Evolutionary conservation across 2,113 vertebrate species (phyloP), one percentile per base, ranked within the genome.

Genomic region (Tachysurus fulvidraco): DNA sequence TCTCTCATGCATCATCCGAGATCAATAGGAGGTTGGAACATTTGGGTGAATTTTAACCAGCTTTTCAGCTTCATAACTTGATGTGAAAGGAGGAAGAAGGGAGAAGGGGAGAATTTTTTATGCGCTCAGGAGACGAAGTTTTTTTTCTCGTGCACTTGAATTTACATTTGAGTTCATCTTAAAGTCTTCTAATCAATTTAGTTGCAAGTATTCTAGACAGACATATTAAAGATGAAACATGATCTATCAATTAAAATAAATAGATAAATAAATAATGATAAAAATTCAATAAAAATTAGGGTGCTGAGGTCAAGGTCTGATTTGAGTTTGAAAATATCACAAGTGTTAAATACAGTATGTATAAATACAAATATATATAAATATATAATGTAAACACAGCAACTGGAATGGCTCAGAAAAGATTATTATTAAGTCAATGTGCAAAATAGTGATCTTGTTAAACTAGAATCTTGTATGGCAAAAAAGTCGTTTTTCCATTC

Each of bases 1-100:
- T 55, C 92, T 86, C 90, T 85, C 90, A 83, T 76, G 76, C 88
- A 84, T 89, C 88, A 88, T 90, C 83, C 62, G 81, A 86, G 90
- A 91, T 86, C 81, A 88, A 92, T 86, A 71, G 92, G 91, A 86
- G 85, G 64, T 82, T 85, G 60, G 60, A 91, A 90, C 81, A 83
- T 92, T 92, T 88, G 80, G 82, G 76, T 86, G 92, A 89, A 64
- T 94, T 93, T 93, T 91, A 93, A 93, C 92, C 85, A 84, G 85
- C 10, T 23, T 81, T 87, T 85, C 25, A 91, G 82, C 86, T 85
- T 81, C 80, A 86, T 88, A 83, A 91, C 86, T 91, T 92, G 90
- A 92, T 89, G 85, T 86, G 78, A 89, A 64, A 86, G 85, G 36
- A 81, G 44, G 83, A 73, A 79, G 62, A 82, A 41, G 57, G 19